Base-by-base conservation (phyloP, 2,113 vertebrate species). In the Neodon shergylaensis region DNA sequence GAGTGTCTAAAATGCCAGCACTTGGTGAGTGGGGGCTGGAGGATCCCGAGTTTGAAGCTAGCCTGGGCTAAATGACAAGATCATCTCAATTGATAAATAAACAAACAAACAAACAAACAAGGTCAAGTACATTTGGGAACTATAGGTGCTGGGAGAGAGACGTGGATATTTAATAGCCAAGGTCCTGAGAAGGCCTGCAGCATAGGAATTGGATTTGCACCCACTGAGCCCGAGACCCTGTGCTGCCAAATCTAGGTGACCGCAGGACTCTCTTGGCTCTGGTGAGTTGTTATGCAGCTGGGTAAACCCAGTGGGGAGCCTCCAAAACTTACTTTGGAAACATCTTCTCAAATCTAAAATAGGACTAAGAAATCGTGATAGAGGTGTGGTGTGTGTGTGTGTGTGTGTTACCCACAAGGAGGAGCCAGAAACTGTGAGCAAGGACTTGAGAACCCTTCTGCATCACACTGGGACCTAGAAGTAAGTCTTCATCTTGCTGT, bases 281-380 rank as follows among this genome's bases (percentile, higher is more conserved):
- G 7, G 19, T 7, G 49, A 39, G 42, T 24, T 33, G 39, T 42
- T 76, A 21, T 4, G 24, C n/a, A 26, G 13, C 58, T 26, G 19
- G 42, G 33, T 10, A 63, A 76, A 81, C 2, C 0, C 0, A 0
- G 24, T 26, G 21, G 36, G 78, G 28, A 31, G 36, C 28, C 16
- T 68, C 31, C 13, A 70, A 66, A 90, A 58, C n/a, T 74, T 17
- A 39, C 90, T 89, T 87, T 70, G 92, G 74, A 90, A 93, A 90
- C 33, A 26, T 63, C 68, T 87, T 16, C 61, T 7, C 39, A 2
- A 85, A 89, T 54, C 28, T 49, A 90, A 63, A 42, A 54, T 1
- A 49, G 42, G 26, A 65, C 7, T 7, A n/a, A 33, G 77, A 65
- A 52, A 66, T 24, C 17, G 28, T n/a, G 72, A 31, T 3, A 31